Percentiles rank a stretch among this genome's conserved stretches.
Conservation (phyloP, 2,888 invertebrate species). For the Muscina levida region DNA sequence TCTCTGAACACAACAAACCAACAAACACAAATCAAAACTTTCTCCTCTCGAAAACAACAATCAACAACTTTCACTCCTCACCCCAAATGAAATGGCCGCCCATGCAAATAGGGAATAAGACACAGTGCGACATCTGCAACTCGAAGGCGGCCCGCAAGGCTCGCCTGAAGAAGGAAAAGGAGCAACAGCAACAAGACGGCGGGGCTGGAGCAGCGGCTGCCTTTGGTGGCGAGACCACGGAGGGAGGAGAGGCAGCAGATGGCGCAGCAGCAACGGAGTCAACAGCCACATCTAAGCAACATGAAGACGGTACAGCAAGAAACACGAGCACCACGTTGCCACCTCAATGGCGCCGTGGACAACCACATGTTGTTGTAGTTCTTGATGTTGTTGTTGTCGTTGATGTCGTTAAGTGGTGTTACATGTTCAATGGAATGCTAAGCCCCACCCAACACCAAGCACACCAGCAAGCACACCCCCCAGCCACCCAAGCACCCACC, state of each 20-base stretch:
- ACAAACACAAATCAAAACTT: conserved; percentile 24
- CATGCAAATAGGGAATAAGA: conserved; percentile 90
- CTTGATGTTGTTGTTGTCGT: conserved; percentile 32
- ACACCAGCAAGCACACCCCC: conserved; percentile 22
- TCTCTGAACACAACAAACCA: conserved; percentile 44
- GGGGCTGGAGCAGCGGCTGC: conserved; percentile 76
- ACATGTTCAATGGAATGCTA: conserved; percentile 25
- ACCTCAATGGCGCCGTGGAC: conserved; percentile 23
- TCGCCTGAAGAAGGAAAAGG: conserved; percentile 84
- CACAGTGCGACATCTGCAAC: conserved; percentile 92
- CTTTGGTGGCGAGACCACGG: conserved; percentile 70
- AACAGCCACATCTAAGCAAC: conserved; percentile 71
- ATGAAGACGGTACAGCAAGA: conserved; percentile 75
- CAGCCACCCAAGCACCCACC: conserved; percentile 15
- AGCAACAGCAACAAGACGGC: conserved; percentile 80
- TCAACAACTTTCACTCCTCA: conserved; percentile 51
- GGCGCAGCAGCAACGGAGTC: conserved; percentile 80
- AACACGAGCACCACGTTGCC: conserved; percentile 25
- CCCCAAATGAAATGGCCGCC: conserved; percentile 21
- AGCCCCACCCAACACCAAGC: conserved; percentile 51
- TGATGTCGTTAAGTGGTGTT: conserved; percentile 59
- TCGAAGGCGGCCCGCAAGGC: conserved; percentile 87
- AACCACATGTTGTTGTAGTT: not conserved
- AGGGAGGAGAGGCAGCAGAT: conserved; percentile 68
- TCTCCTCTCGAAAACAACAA: conserved; percentile 43